Conservation (phyloP, 2,113 vertebrate species). For the Otus sunia region DNA sequence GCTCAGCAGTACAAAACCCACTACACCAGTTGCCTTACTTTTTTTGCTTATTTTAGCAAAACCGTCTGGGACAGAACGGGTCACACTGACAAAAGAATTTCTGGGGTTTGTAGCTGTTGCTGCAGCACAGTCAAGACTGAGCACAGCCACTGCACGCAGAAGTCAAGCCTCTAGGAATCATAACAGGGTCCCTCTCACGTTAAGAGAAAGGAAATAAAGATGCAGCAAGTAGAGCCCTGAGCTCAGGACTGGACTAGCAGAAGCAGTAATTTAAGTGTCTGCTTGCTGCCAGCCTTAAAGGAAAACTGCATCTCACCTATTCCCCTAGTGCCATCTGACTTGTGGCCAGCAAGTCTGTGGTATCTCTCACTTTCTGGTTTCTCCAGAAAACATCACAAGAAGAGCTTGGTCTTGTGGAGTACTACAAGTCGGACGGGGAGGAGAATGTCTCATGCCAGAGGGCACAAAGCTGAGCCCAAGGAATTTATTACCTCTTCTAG, state of each 20-base stretch:
- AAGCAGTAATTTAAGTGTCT: neutral
- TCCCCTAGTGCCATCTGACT: neutral
- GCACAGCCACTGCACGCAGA: neutral
- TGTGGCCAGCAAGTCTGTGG: neutral
- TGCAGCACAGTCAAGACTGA: neutral
- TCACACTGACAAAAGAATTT: neutral
- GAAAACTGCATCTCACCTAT: neutral
- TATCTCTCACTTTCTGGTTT: neutral
- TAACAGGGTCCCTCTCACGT: neutral
- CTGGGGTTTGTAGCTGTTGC: neutral
- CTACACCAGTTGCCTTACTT: neutral
- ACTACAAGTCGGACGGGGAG: neutral
- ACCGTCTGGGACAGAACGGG: neutral
- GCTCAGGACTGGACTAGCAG: neutral
- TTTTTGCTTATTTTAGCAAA: conserved; percentile 39
- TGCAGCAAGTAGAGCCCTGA: neutral
- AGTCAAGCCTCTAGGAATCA: neutral
- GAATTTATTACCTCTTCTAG: neutral
- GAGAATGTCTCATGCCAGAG: neutral
- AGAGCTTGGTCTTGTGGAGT: neutral
- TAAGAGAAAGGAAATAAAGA: neutral
- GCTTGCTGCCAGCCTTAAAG: neutral
- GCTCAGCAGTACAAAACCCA: conserved; percentile 6
- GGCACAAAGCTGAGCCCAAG: neutral
- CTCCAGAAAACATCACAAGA: neutral